phyloP scores from a whole-genome alignment of 2,113 vertebrate genomes.

The Coreoperca whiteheadi region DNA sequence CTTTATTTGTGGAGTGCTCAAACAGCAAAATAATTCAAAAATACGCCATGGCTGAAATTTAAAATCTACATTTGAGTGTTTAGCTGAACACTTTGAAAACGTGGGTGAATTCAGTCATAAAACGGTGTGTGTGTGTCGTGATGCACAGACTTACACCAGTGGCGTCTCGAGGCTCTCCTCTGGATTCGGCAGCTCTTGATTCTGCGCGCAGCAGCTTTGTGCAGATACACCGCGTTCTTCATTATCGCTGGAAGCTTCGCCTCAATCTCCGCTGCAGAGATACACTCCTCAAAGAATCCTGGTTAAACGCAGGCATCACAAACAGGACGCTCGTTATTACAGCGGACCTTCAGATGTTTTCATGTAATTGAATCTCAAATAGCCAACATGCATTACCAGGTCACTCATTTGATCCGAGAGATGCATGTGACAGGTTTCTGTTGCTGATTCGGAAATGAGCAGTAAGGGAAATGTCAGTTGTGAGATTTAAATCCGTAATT shows the following conservation, averaged over 20 bases:
- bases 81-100: not conserved
- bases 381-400: too few species aligned
- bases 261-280: constrained; percentile 94
- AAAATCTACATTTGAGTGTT: not conserved
- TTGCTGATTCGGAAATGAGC: not conserved
- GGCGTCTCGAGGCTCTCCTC: constrained; percentile 87
- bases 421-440: not conserved
- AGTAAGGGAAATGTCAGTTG: not conserved
- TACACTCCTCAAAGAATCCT: constrained; percentile 99
- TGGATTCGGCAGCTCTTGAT: constrained; percentile 97
- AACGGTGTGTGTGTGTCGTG: not conserved
- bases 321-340: not conserved
- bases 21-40: not conserved
- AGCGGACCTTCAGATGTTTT: too few species aligned
- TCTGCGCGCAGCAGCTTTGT: constrained; percentile 93
- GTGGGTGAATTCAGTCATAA: not conserved
- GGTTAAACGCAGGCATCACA: constrained; percentile 8
- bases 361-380: too few species aligned
- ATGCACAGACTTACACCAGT: constrained; percentile 82
- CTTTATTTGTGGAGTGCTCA: not conserved
- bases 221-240: constrained; percentile 98
- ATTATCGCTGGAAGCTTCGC: constrained; percentile 97
- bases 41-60: not conserved
- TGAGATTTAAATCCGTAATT: not conserved
- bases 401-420: not conserved